Evolutionary conservation across 2,113 vertebrate species (phyloP).

Genomic region (Phrynosoma blainvillii): DNA sequence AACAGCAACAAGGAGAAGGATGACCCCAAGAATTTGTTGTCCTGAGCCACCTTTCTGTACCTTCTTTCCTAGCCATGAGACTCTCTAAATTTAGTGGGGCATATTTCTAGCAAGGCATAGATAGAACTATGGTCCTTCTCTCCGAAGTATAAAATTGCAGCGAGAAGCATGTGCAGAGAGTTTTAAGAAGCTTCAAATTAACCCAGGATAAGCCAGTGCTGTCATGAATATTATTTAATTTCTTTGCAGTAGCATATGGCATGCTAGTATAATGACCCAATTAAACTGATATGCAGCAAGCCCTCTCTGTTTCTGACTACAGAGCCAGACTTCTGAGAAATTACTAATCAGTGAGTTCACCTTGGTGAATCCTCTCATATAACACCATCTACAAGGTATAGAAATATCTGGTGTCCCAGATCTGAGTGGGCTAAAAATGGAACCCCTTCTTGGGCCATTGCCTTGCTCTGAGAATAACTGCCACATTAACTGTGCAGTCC

Average conservation of each 20-base stretch:
- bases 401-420: neutral
- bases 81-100: no score
- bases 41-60: no score
- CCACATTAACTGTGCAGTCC: neutral
- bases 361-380: neutral
- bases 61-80: neutral
- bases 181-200: neutral
- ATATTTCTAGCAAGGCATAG: no score
- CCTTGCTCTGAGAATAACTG: neutral
- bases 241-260: neutral
- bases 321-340: neutral
- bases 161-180: neutral
- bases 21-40: neutral
- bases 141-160: neutral
- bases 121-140: neutral
- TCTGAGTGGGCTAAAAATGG: neutral
- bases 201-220: neutral
- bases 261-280: neutral
- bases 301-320: neutral
- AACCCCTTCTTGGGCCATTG: no score
- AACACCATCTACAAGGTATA: neutral
- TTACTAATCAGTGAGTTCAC: neutral
- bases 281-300: neutral
- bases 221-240: neutral
- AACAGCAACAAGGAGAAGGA: no score